Evolutionary conservation across 2,888 invertebrate genomes (phyloP).

Genomic region (Celastrina argiolus): DNA sequence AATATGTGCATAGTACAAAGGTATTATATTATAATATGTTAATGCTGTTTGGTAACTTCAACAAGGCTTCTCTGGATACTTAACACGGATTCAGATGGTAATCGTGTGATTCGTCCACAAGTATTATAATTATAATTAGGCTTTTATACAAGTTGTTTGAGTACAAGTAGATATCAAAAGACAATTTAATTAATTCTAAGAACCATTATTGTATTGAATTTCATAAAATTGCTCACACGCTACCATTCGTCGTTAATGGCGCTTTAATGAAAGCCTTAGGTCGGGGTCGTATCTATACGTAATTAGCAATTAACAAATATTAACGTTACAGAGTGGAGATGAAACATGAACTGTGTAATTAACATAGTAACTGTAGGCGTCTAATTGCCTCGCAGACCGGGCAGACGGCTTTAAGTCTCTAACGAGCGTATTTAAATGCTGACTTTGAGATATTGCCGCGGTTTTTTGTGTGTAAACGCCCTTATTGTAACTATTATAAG

Average conservation of each 20-base stretch:
- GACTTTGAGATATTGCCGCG: constrained; percentile 19
- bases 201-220: neutral
- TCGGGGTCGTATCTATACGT: constrained; percentile 35
- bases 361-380: constrained; percentile 74
- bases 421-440: constrained; percentile 46
- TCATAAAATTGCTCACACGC: neutral
- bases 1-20: too few relatives aligned
- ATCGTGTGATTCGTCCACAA: too few relatives aligned
- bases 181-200: neutral
- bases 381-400: constrained; percentile 71
- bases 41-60: too few relatives aligned
- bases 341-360: constrained; percentile 72
- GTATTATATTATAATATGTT: too few relatives aligned
- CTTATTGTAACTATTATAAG: neutral
- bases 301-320: constrained; percentile 56
- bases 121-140: too few relatives aligned
- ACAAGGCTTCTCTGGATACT: too few relatives aligned
- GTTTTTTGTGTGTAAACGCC: constrained; percentile 8
- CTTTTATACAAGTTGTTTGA: too few relatives aligned
- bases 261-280: neutral
- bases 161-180: neutral
- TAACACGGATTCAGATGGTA: too few relatives aligned
- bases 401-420: constrained; percentile 57
- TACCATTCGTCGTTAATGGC: constrained; percentile 1
- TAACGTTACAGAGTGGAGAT: constrained; percentile 64